Base-by-base conservation (phyloP, 2,888 invertebrate species). In the Drosophila subquinaria region DNA sequence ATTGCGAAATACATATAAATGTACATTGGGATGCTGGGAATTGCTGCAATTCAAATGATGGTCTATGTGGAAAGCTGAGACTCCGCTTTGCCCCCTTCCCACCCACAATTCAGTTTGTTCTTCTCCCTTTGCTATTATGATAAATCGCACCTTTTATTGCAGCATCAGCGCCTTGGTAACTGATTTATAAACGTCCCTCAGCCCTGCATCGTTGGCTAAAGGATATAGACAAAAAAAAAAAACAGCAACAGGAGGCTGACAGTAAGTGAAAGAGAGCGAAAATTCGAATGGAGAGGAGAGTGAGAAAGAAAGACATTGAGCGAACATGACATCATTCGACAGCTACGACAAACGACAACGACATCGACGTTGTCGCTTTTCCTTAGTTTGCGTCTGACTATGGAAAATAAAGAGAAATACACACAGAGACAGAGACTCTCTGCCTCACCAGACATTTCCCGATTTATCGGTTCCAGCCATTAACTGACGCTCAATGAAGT, bases 61-160 rank as follows among this genome's bases (percentile, higher is more conserved):
- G 53, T 53, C 53, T 20, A 50, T 38, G 20, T 38, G 42, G 35
- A 35, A 36, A 53, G 40, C 50, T 9, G 30, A 30, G 43, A 10
- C 8, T 10, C 59, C 35, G 61, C 40, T 36, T 27, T 15, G 30
- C 43, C n/a, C 11, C 17, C 40, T 13, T 4, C 0, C 27, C 3
- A 13, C 3, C 13, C 45, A 20, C 23, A 23, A 20, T 30, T 17
- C 48, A 8, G 15, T 47, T 40, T 11, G 17, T 5, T 9, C 20
- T 23, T 35, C 65, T 20, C 69, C 47, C 23, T 67, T 68, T 67
- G 63, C 65, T 79, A 89, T 88, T 89, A 85, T 89, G 88, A 89
- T 88, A 89, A 85, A 89, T 89, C 88, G 85, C 90, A 89, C 90
- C 85, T 89, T 85, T 89, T 85, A 85, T 88, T 85, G 90, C 90